Percentiles rank a stretch among this genome's conserved stretches.
phyloP scores from a whole-genome alignment of 2,113 vertebrate genomes.

The Grus americana region DNA sequence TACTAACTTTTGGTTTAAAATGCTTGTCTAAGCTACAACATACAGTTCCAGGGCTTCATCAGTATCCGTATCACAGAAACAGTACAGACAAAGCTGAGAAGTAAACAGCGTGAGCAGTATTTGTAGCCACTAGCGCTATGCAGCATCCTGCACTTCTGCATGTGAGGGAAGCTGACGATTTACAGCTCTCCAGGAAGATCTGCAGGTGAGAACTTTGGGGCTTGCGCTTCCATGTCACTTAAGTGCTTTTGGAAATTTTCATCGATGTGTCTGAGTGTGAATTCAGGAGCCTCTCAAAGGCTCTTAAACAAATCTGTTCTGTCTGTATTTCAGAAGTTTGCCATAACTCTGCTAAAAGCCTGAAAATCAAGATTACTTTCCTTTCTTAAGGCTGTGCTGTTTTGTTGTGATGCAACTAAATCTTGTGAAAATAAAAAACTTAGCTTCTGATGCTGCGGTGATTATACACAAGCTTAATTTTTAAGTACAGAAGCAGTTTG shows the following conservation, averaged over 20 bases:
- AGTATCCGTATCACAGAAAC: neutral
- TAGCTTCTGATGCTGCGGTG: neutral
- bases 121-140: neutral
- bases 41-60: neutral
- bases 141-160: neutral
- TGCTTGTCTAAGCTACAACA: neutral
- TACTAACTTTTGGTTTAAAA: neutral
- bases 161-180: neutral
- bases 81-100: neutral
- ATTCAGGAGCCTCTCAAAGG: neutral
- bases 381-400: neutral
- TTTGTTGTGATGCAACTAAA: neutral
- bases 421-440: neutral
- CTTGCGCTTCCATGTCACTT: neutral
- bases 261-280: rapidly evolving
- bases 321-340: neutral
- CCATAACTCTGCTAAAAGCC: neutral
- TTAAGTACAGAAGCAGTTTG: neutral
- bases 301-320: neutral
- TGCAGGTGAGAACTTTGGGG: neutral
- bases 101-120: neutral
- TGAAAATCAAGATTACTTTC: neutral
- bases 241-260: neutral
- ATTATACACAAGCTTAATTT: neutral
- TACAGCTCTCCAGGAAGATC: neutral